Conservation (phyloP, 2,888 invertebrate genomes). For the Cataglyphis albicans region DNA sequence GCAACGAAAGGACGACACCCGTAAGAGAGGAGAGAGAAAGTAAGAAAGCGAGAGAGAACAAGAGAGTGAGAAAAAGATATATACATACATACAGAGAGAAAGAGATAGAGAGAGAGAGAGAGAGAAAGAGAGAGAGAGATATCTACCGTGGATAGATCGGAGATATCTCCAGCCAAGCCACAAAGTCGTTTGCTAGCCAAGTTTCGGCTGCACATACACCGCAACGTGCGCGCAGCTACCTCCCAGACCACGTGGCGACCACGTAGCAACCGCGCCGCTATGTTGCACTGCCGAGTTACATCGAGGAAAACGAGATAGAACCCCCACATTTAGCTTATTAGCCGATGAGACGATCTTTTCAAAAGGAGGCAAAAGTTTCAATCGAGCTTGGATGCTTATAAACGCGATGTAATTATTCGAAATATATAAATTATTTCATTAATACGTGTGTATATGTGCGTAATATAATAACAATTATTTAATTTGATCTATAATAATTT, state of each 20-base stretch:
- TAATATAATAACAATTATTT: neutral
- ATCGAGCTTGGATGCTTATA: neutral
- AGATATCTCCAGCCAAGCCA: slow-evolving; percentile 68
- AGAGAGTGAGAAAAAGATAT: neutral
- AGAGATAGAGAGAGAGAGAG: neutral
- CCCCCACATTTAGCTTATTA: slow-evolving; percentile 64
- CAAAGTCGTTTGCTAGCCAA: slow-evolving; percentile 73
- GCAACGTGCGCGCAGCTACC: slow-evolving; percentile 56
- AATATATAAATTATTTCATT: neutral
- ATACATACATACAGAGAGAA: neutral
- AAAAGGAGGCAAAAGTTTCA: neutral
- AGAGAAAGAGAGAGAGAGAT: neutral
- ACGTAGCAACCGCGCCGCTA: slow-evolving; percentile 27
- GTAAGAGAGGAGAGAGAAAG: no score
- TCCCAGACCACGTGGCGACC: slow-evolving; percentile 53
- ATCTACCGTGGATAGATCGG: slow-evolving; percentile 49
- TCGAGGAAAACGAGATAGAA: slow-evolving; percentile 23
- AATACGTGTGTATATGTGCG: neutral
- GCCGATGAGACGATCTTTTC: slow-evolving; percentile 11
- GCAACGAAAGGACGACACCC: slow-evolving; percentile 30
- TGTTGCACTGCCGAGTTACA: slow-evolving; percentile 18
- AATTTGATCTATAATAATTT: neutral
- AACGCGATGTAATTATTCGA: neutral
- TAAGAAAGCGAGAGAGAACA: neutral
- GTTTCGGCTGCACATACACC: slow-evolving; percentile 63